Base-by-base conservation (phyloP, 2,113 vertebrate genomes). In the Chloebia gouldiae region DNA sequence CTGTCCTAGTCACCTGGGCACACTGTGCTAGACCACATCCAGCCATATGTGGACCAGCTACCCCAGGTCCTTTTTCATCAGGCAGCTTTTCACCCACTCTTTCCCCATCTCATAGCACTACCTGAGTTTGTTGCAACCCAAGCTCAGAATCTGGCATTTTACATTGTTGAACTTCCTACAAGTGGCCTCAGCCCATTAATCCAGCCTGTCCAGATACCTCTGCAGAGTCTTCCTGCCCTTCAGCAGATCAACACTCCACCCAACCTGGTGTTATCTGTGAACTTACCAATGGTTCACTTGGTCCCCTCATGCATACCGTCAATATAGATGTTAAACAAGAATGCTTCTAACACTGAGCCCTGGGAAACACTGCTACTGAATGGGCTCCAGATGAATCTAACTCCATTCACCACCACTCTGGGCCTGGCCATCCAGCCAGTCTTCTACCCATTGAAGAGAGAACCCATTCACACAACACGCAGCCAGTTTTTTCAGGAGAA, bases 81-180 rank as follows among this genome's bases (percentile, higher is more conserved):
- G 17, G 11, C 21, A 31, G 17, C 8, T 73, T 81, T 73, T 19
- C 4, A 59, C 4, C 8, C 13, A 39, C 13, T 33, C 9, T 59
- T 17, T n/a, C 12, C 10, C 22, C 10, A 28, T 25, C 11, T 20
- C 28, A 1, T 14, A 37, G 15, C 8, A 1, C 18, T 73, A 15
- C 10, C 15, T 44, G 22, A 21, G 7, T 11, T 19, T 50, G 17
- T 19, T 65, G 31, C 20, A 24, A 42, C 12, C 25, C 31, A 50
- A 16, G 12, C 15, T 4, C 21, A 42, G 12, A 11, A 42, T 10
- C 9, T 0, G 0, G 21, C 11, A 6, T 5, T 65, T 23, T 5
- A 31, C 7, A 7, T 11, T 37, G 11, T 13, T 37, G 12, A 33
- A 20, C 8, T 21, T 37, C 49, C 11, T 20, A 11, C 17, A 37